Base-by-base conservation (phyloP, 2,797 vertebrate genomes). In the Notoglanidium macrostoma region DNA sequence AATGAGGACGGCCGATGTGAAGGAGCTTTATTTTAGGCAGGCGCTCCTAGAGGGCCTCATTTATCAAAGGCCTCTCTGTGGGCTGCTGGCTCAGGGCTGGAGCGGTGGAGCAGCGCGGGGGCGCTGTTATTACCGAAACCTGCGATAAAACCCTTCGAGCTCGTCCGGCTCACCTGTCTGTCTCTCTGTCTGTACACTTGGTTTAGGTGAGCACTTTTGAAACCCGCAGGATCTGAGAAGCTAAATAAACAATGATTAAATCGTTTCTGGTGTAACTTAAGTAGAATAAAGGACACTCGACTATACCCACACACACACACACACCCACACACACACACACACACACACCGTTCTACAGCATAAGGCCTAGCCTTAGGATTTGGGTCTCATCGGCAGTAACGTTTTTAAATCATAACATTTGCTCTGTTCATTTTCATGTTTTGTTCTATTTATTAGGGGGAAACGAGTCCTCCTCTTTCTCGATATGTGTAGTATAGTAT, bases 1-100 rank as follows among this genome's bases (percentile, higher is more conserved):
- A 96, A 95, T 89, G 91, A 96, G 96, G 96, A 95, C 95, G 92
- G 93, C 94, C 91, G 86, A 89, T 93, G 93, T 95, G 93, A 94
- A 95, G 94, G 92, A 94, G 93, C 94, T 94, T 96, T 96, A 96
- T 96, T 96, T 96, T 94, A 92, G 94, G 95, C 93, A 91, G 91
- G 93, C 90, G 94, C 93, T 96, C 96, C 95, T 96, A 93, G 93
- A 95, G 95, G 95, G 95, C 95, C 94, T 93, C 92, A 94, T 95
- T 96, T 95, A 94, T 92, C 90, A 91, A 92, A 90, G 94, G 93
- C 92, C 92, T 54, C 94, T 95, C 95, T 90, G 93, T 91, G 92
- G 95, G 94, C 92, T 88, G 87, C 89, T 88, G 89, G 87, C 85
- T 88, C 87, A 83, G 87, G 80, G 83, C 77, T 83, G 87, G 54